Percentiles rank a stretch among this genome's conserved stretches.
These are phyloP conservation scores for Mayetiola destructor DNA, from an alignment of 2,888 invertebrate genomes.

Conservation along the genomic window DNA sequence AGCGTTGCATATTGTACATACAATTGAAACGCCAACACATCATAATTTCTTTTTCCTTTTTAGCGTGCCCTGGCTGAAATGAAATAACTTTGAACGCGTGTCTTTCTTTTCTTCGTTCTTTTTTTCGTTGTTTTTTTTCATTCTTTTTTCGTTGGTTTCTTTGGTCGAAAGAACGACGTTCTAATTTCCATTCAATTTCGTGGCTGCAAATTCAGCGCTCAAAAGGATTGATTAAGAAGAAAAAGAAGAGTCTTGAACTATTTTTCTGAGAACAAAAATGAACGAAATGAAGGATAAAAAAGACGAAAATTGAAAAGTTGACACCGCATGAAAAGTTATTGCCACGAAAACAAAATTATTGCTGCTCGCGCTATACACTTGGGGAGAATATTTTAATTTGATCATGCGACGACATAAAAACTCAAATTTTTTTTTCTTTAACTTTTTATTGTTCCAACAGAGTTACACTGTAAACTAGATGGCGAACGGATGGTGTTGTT, in stretches of 20 bases:
- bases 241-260: neutral
- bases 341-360: neutral
- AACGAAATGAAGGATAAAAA: too few species aligned
- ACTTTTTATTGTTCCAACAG: too few species aligned
- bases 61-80: too few species aligned
- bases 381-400: slow-evolving; percentile 11
- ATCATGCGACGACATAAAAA: slow-evolving; percentile 7
- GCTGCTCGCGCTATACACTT: neutral
- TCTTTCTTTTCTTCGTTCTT: neutral
- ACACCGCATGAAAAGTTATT: slow-evolving; percentile 8
- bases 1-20: too few species aligned
- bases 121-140: too few species aligned
- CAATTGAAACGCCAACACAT: slow-evolving; percentile 6
- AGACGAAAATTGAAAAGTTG: slow-evolving; percentile 1
- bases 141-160: neutral
- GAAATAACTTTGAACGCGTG: too few species aligned
- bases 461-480: too few species aligned
- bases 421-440: too few species aligned
- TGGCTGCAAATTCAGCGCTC: neutral
- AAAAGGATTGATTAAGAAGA: neutral
- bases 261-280: too few species aligned
- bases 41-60: neutral
- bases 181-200: neutral
- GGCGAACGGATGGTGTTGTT: neutral
- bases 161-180: too few species aligned